phyloP scores from a whole-genome alignment of 1,140 invertebrate species.

The Delia radicum region DNA sequence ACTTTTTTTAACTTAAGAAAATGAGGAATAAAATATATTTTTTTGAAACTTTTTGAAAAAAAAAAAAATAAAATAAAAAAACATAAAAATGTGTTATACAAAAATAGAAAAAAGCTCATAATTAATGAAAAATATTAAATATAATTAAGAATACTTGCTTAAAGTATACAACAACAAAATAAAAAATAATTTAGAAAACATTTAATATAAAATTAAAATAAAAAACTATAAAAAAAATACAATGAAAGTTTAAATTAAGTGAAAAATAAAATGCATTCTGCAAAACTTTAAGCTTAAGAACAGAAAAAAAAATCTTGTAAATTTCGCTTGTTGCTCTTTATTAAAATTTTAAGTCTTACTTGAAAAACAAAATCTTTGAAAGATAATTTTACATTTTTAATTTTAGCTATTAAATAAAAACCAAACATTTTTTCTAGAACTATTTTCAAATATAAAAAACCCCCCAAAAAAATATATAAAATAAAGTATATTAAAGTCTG shows the following conservation, averaged over 20 bases:
- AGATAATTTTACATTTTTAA: slow-evolving; percentile 48
- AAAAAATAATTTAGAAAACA: slow-evolving; percentile 30
- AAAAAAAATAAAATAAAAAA: slow-evolving; percentile 7
- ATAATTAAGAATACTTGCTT: slow-evolving; percentile 26
- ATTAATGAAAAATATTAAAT: not conserved
- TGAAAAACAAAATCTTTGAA: slow-evolving; percentile 46
- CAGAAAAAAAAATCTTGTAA: slow-evolving; percentile 40
- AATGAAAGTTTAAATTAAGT: not conserved
- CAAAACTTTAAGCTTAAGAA: slow-evolving; percentile 23
- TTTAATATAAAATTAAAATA: not conserved
- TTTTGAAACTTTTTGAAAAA: slow-evolving; percentile 50
- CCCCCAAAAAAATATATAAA: slow-evolving; percentile 20
- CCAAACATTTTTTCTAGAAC: slow-evolving; percentile 13
- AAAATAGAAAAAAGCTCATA: slow-evolving; percentile 14
- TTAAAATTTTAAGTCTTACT: slow-evolving; percentile 48
- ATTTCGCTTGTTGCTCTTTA: slow-evolving; percentile 53
- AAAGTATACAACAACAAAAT: slow-evolving; percentile 34
- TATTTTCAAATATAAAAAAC: slow-evolving; percentile 26
- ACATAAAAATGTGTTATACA: not conserved
- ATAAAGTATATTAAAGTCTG: slow-evolving; percentile 25
- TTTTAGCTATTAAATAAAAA: slow-evolving; percentile 37
- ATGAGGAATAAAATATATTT: slow-evolving; percentile 42
- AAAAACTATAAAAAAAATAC: not conserved
- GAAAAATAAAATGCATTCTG: slow-evolving; percentile 7
- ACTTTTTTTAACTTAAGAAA: slow-evolving; percentile 15